Evolutionary conservation across 2,797 vertebrate species (phyloP).

Genomic region (Uromys caudimaculatus): DNA sequence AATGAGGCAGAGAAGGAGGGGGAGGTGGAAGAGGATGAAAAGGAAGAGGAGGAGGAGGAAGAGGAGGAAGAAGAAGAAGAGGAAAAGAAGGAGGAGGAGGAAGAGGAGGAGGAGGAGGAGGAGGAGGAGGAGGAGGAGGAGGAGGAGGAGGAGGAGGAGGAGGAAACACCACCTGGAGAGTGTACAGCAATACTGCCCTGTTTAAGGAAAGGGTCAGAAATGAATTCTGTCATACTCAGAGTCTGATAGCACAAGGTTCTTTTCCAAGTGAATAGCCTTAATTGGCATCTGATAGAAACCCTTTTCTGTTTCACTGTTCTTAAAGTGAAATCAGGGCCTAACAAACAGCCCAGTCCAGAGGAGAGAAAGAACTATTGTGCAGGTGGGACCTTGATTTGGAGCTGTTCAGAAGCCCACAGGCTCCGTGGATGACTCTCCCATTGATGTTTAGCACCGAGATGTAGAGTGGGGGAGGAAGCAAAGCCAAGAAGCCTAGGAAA

Average conservation of each 20-base stretch:
- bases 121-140: too few species aligned
- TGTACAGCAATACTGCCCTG: neutral
- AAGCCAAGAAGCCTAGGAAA: neutral
- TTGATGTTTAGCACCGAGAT: neutral
- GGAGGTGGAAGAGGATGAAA: too few species aligned
- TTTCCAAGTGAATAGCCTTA: neutral
- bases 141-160: neutral
- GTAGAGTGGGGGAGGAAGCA: accelerated
- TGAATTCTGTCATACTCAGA: neutral
- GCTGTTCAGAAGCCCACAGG: neutral
- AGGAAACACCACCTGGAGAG: neutral
- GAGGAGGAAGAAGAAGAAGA: too few species aligned
- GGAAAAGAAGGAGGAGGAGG: too few species aligned
- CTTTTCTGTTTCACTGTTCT: slow-evolving; percentile 9
- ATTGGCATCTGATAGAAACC: neutral
- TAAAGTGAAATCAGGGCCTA: slow-evolving; percentile 12
- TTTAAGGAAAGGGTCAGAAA: neutral
- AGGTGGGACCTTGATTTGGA: neutral
- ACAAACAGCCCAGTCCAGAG: neutral
- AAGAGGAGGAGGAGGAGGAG: too few species aligned
- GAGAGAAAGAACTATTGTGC: neutral
- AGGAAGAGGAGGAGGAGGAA: too few species aligned
- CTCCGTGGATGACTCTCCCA: neutral
- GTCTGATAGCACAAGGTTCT: neutral
- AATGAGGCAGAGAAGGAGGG: too few species aligned